Evolutionary conservation across 2,113 vertebrate genomes (phyloP), one percentile per base, ranked within the genome.

Genomic region (Microcebus ravelobensis): DNA sequence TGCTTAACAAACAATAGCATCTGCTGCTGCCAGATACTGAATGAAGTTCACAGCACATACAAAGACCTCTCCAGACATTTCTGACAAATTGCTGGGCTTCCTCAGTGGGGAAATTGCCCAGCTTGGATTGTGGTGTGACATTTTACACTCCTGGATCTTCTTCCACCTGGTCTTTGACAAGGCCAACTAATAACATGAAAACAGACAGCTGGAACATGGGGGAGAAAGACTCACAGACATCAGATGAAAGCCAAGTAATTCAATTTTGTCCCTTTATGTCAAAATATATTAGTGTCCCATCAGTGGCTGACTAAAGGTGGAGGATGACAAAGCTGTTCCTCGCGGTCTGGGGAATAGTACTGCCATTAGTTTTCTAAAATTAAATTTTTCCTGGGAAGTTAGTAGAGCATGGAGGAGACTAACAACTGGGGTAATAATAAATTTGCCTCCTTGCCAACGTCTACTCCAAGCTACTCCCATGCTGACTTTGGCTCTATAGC

Each of bases 311-410:
- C 70, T 85, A 15, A 83, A 95, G 71, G 91, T 50, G 8, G 50
- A 93, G 14, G 59, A 87, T 48, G 93, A 84, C 82, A 87, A 59
- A 68, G 68, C 65, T 84, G 2, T 71, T 74, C 91, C 65, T 57
- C 34, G 61, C 87, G 87, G 87, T 81, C 91, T 85, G 87, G 80
- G 59, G 87, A 97, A 87, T 0, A 93, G 86, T 82, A 34, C 0
- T 71, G 79, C 68, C 91, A 95, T 96, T 96, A 95, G 74, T 89
- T 90, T 97, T 76, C 96, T 84, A 96, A 96, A 96, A 96, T 95
- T 95, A 87, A 52, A 94, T 82, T 85, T 93, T 89, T 31, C 71
- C n/a, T 50, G n/a, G 79, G 34, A 89, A 98, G 93, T 96, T 84
- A 95, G 57, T 70, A 91, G 90, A 94, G 96, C 94, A 86, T 0